Base-by-base conservation (phyloP, 2,888 invertebrate genomes). In the Agrochola lota region DNA sequence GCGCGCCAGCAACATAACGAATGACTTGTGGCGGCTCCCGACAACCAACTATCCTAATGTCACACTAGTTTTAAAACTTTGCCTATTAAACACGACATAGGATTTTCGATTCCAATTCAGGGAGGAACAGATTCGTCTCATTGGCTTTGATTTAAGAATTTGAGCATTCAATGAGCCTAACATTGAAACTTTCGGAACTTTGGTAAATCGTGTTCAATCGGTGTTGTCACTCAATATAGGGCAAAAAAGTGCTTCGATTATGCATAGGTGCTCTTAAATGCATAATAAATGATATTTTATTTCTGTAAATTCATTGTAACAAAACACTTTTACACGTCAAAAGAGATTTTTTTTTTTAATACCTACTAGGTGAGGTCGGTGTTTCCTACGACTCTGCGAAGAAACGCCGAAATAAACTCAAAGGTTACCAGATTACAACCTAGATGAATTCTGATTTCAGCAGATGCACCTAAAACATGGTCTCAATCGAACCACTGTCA, bases 11-110 rank as follows among this genome's bases (percentile, higher is more conserved):
- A 40, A 80, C 71, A 74, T 84, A 79, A 84, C 76, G 69, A 70
- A 87, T 87, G 81, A 86, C 81, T 75, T 55, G 80, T 74, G 74
- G 74, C n/a, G 49, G 66, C n/a, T 26, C 30, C 30, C 59, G 72
- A 74, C 76, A 69, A 70, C 67, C 46, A 67, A 40, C 60, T 75
- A 76, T 83, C 68, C 30, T 64, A 49, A 59, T 76, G 71, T 74
- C 40, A 55, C 64, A 62, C 26, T 63, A 40, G 15, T 67, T n/a
- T 52, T 26, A 26, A 71, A 67, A 71, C 60, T 57, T 62, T 49
- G 15, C 20, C 11, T 55, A 35, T 23, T 59, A 76, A 64, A 23
- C 46, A 11, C 40, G 64, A 40, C 35, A 17, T 35, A 4, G 4
- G 6, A 20, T 11, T 55, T 40, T 20, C 0, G 6, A n/a, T 6